These are phyloP conservation scores for Diloba caeruleocephala DNA, from an alignment of 2,888 invertebrate genomes.

Conservation along the genomic window DNA sequence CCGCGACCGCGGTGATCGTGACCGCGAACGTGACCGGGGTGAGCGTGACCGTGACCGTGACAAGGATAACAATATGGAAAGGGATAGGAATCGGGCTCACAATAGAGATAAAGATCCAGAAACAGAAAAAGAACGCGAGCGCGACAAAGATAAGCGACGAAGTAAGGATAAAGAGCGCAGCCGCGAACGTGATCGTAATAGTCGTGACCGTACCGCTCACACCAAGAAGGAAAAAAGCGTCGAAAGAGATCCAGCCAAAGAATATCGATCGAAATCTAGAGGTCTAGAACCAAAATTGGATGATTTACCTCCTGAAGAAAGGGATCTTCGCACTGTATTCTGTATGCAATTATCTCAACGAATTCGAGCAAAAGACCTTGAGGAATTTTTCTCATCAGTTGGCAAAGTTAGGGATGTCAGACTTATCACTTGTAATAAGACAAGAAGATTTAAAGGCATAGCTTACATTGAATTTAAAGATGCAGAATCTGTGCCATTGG, in stretches of 20 bases:
- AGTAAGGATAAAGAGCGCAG: conserved; percentile 72
- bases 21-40: conserved; percentile 68
- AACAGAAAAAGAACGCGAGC: conserved; percentile 69
- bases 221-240: conserved; percentile 73
- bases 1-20: conserved; percentile 69
- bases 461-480: conserved; percentile 99
- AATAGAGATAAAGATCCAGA: conserved; percentile 78
- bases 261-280: conserved; percentile 83
- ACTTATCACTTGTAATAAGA: conserved; percentile 99
- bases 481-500: conserved; percentile 98
- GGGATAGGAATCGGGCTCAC: conserved; percentile 51
- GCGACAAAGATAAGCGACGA: conserved; percentile 67
- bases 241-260: conserved; percentile 73
- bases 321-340: conserved; percentile 99
- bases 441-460: conserved; percentile 99
- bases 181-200: conserved; percentile 75
- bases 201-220: conserved; percentile 64
- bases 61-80: conserved; percentile 59
- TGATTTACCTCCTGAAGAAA: conserved; percentile 98
- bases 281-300: conserved; percentile 90
- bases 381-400: conserved; percentile 99
- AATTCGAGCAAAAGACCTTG: conserved; percentile 97
- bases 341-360: conserved; percentile 99
- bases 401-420: conserved; percentile 99
- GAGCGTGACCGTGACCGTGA: conserved; percentile 59